phyloP scores from a whole-genome alignment of 2,113 vertebrate genomes.

The Dasyurus viverrinus region DNA sequence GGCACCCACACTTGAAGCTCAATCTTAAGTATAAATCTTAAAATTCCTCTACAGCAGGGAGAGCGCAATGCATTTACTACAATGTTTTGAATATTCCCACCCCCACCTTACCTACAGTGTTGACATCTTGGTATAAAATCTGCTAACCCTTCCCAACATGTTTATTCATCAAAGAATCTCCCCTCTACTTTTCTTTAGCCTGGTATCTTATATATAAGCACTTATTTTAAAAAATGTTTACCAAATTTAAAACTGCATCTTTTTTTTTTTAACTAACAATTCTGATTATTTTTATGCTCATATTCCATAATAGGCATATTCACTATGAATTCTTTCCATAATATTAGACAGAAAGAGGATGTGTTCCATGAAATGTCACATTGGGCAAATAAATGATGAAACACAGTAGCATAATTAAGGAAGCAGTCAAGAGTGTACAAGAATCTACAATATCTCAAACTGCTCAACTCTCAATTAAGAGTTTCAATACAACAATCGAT shows the following conservation, averaged over 20 bases:
- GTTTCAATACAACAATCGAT: conserved; percentile 52
- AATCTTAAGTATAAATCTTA: neutral
- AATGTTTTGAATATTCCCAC: neutral
- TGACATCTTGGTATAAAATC: neutral
- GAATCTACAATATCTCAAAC: conserved; percentile 57
- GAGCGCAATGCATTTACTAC: neutral
- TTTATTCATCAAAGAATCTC: conserved; percentile 46
- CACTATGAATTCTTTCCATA: conserved; percentile 39
- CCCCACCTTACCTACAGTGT: conserved; percentile 25
- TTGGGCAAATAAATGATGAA: conserved; percentile 10
- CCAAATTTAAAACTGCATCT: neutral
- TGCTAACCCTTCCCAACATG: conserved; percentile 25
- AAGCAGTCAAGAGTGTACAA: conserved; percentile 18
- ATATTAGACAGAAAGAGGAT: conserved; percentile 45
- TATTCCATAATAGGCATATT: conserved; percentile 6
- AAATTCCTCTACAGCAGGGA: neutral
- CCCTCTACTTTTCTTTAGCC: neutral
- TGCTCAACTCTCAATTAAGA: conserved; percentile 53
- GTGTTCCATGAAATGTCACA: conserved; percentile 22
- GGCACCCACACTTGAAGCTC: neutral
- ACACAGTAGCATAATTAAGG: neutral
- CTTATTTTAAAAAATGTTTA: neutral
- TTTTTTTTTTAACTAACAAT: conserved; percentile 38
- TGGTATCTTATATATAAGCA: neutral
- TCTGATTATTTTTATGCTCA: conserved; percentile 22